Evolutionary conservation across 2,888 invertebrate species (phyloP).

Genomic region (Aphodius granarius): DNA sequence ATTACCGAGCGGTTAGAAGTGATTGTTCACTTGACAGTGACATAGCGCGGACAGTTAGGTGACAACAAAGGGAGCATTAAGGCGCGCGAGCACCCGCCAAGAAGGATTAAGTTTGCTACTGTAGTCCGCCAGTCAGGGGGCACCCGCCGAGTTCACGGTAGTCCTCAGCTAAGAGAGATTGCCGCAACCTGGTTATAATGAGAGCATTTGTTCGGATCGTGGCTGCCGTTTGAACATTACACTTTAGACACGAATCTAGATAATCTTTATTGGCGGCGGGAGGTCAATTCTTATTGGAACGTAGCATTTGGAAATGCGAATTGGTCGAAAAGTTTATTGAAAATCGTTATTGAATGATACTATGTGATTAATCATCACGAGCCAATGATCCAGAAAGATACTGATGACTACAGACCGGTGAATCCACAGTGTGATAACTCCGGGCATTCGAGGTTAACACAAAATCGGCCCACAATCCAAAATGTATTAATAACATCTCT

Average conservation of each 20-base stretch:
- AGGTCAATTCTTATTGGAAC: too few species aligned
- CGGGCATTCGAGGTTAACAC: too few species aligned
- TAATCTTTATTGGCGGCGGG: background rate
- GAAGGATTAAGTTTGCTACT: constrained; percentile 38
- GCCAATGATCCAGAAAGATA: too few species aligned
- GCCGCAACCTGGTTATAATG: constrained; percentile 30
- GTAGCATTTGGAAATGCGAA: too few species aligned
- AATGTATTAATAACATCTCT: too few species aligned
- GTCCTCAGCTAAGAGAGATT: constrained; percentile 10
- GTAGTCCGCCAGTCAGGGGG: constrained; percentile 22
- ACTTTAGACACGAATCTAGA: too few species aligned
- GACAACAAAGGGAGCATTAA: constrained; percentile 43
- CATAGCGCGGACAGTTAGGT: constrained; percentile 42
- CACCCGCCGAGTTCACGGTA: constrained; percentile 26
- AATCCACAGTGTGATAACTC: too few species aligned
- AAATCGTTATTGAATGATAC: too few species aligned
- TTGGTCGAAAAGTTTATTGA: too few species aligned
- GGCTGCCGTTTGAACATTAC: background rate
- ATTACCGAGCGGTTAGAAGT: constrained; percentile 32
- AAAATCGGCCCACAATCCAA: too few species aligned
- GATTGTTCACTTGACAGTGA: constrained; percentile 41
- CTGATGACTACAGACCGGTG: too few species aligned
- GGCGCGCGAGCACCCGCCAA: constrained; percentile 31
- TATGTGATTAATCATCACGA: too few species aligned
- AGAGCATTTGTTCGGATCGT: constrained; percentile 32